These are phyloP conservation scores for Desmophyllum pertusum DNA, from an alignment of 92 coral and sea anemone species.

Conservation along the genomic window DNA sequence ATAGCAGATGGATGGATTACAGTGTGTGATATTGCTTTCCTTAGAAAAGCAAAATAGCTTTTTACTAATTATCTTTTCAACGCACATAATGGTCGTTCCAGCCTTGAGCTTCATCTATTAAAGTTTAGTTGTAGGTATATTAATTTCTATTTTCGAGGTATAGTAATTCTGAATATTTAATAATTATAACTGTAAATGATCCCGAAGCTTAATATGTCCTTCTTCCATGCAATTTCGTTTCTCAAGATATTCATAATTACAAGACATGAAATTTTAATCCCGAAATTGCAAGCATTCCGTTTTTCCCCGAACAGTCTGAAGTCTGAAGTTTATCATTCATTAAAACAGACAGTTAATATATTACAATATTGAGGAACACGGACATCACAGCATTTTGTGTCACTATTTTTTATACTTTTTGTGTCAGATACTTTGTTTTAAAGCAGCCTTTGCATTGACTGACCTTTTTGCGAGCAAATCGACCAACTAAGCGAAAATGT, in stretches of 20 bases:
- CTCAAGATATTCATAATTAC: too few relatives aligned
- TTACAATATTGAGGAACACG: too few relatives aligned
- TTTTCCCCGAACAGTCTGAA: too few relatives aligned
- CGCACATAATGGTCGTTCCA: background rate
- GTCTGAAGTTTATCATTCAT: too few relatives aligned
- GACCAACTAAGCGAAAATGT: background rate
- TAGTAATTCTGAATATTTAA: background rate
- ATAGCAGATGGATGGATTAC: background rate
- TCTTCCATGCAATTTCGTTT: too few relatives aligned
- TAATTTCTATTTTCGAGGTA: background rate
- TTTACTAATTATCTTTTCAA: background rate
- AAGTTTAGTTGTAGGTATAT: background rate
- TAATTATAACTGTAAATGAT: background rate
- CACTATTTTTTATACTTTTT: background rate
- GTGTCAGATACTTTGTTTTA: background rate
- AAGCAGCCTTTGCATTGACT: background rate
- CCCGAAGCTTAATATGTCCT: too few relatives aligned
- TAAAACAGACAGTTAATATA: too few relatives aligned
- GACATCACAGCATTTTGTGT: background rate
- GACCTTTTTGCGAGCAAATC: background rate
- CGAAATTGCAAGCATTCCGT: too few relatives aligned
- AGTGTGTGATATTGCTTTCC: background rate
- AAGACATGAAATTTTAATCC: too few relatives aligned
- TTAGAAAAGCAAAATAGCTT: background rate
- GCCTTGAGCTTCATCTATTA: background rate